A percentile compares a stretch with the other conserved stretches of the same genome.
Conservation (phyloP, 2,888 invertebrate genomes). For the Lissocephala sabroskyi region DNA sequence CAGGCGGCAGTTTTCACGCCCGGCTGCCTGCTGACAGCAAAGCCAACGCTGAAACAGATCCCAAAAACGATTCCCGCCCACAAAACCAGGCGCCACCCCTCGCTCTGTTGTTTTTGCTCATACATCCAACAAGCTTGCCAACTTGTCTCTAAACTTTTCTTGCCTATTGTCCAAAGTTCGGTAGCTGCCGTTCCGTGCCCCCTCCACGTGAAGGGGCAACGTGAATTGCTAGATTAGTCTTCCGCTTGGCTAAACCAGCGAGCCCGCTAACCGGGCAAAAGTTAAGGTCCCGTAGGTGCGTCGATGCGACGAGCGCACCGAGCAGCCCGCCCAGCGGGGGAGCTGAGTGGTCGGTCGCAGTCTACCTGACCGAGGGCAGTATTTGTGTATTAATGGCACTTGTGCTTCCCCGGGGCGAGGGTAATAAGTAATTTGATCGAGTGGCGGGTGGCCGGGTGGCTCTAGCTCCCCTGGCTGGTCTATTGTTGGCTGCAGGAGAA, state of each 20-base stretch:
- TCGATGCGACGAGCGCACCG: slow-evolving; percentile 3
- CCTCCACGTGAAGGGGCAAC: not conserved
- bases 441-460: slow-evolving; percentile 38
- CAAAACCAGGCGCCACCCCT: slow-evolving; percentile 25
- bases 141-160: slow-evolving; percentile 57
- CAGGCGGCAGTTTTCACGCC: slow-evolving; percentile 43
- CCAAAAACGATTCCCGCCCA: not conserved
- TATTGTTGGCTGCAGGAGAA: no score
- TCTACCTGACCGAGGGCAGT: slow-evolving; percentile 37
- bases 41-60: not conserved
- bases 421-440: slow-evolving; percentile 62
- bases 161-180: slow-evolving; percentile 56
- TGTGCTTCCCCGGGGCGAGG: slow-evolving; percentile 58
- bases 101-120: slow-evolving; percentile 49
- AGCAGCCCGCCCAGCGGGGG: slow-evolving; percentile 22
- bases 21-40: slow-evolving; percentile 33
- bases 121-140: slow-evolving; percentile 58
- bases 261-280: slow-evolving; percentile 29
- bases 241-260: slow-evolving; percentile 62
- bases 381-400: slow-evolving; percentile 63
- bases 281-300: slow-evolving; percentile 38
- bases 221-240: slow-evolving; percentile 61
- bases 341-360: slow-evolving; percentile 10
- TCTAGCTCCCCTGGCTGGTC: no score
- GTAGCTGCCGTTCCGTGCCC: no score